Evolutionary conservation across 2,888 invertebrate species (phyloP).

Genomic region (Eupithecia subumbrata): DNA sequence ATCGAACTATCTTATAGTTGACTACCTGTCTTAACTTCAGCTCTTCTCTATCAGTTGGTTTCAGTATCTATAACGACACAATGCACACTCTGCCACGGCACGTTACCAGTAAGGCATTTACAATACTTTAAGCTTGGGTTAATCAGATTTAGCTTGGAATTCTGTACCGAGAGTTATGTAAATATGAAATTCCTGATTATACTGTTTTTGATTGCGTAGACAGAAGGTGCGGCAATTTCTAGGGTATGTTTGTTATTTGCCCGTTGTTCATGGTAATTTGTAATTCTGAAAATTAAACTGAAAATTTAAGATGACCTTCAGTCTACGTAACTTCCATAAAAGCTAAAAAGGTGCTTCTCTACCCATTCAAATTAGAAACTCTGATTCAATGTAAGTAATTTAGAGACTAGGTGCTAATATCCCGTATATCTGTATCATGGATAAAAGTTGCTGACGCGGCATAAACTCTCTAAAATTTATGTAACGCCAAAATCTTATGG

Average conservation of each 20-base stretch:
- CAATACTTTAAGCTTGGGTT: constrained; percentile 22
- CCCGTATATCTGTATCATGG: not conserved
- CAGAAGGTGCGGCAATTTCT: not conserved
- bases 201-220: constrained; percentile 7
- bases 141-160: constrained; percentile 5
- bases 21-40: constrained; percentile 5
- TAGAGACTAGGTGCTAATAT: no score
- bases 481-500: not conserved
- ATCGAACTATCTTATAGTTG: constrained; percentile 15
- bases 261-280: not conserved
- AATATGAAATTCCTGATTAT: not conserved
- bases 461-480: not conserved
- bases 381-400: not conserved
- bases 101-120: constrained; percentile 33
- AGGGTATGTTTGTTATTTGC: not conserved
- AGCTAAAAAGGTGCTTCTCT: not conserved
- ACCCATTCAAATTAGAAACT: not conserved
- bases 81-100: constrained; percentile 34
- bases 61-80: constrained; percentile 30
- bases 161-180: constrained; percentile 7
- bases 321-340: not conserved
- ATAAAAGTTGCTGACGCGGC: not conserved
- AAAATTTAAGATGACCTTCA: not conserved
- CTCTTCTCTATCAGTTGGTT: constrained; percentile 30
- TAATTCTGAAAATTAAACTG: not conserved